Percentiles rank a stretch among this genome's conserved stretches.
phyloP scores from a whole-genome alignment of 1,140 invertebrate genomes.

The Tribolium madens region DNA sequence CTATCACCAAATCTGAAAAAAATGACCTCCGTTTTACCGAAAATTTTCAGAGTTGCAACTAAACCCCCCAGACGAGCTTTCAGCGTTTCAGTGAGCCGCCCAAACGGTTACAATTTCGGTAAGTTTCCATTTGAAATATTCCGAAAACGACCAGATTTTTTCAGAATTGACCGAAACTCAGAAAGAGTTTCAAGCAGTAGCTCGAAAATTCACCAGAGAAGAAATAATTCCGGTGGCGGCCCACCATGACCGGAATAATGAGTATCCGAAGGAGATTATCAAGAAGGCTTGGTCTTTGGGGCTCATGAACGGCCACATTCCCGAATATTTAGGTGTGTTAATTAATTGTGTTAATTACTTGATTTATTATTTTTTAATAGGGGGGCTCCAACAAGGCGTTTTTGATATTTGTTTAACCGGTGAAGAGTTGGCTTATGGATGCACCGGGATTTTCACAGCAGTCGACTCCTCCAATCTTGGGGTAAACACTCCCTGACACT shows the following conservation, averaged over 20 bases:
- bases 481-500: neutral
- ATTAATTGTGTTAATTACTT: neutral
- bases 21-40: neutral
- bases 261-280: conserved; percentile 93
- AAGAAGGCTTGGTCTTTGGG: conserved; percentile 94
- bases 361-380: conserved; percentile 62
- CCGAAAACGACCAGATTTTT: neutral
- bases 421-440: conserved; percentile 94
- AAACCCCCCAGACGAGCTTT: neutral
- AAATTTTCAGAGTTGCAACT: neutral
- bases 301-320: conserved; percentile 89
- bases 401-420: conserved; percentile 88
- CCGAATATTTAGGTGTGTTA: conserved; percentile 73
- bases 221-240: conserved; percentile 92
- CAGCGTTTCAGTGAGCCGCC: neutral
- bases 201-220: conserved; percentile 89
- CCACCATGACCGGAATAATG: conserved; percentile 88
- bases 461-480: conserved; percentile 78
- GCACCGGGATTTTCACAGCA: conserved; percentile 92
- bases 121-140: neutral
- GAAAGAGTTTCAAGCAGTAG: conserved; percentile 84
- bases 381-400: conserved; percentile 82
- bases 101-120: conserved; percentile 19
- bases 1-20: neutral
- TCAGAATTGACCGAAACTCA: conserved; percentile 21